Evolutionary conservation across 2,797 vertebrate genomes (phyloP), one percentile per base, ranked within the genome.

Genomic region (Pseudochaenichthys georgianus): DNA sequence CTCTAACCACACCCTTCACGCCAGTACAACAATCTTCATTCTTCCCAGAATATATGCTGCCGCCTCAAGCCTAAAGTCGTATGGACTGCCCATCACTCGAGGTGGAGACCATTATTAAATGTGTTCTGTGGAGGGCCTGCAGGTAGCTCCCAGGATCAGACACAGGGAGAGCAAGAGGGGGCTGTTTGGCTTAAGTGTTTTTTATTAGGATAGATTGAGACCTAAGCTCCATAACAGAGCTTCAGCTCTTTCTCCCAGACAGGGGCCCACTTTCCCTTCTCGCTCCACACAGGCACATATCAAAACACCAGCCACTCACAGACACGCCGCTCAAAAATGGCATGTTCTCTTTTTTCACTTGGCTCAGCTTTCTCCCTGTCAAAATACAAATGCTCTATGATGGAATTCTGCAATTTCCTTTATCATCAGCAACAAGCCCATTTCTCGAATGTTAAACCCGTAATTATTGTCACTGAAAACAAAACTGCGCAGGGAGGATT

Each of bases 201-300:
- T 94, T 94, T 95, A 95, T 95, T 96, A 95, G 92, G 90, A 87
- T 88, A 89, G 93, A 94, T 94, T 88, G 85, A 94, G 91, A 86
- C 87, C 87, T 95, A 95, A 95, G 94, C 94, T 89, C 93, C 93
- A 92, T 94, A 93, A 93, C 94, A 87, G 90, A 90, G 90, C 89
- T 90, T 81, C 85, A 87, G 87, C 78, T 85, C 74, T 88, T 79
- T 91, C 90, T 92, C 91, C 93, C 92, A 95, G 92, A 94, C 93
- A 80, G 88, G 84, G 91, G 85, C 90, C 92, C 91, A 79, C 86
- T 89, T 85, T 82, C 88, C 88, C 89, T 81, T 69, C 87, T 79
- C 79, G 50, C 87, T 90, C 59, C 80, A 78, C 85, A 78, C 78
- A 91, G 87, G 89, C 89, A 78, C 88, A 87, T 90, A 95, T 93